Evolutionary conservation across 2,113 vertebrate genomes (phyloP).

Genomic region (Uropsilus gracilis): DNA sequence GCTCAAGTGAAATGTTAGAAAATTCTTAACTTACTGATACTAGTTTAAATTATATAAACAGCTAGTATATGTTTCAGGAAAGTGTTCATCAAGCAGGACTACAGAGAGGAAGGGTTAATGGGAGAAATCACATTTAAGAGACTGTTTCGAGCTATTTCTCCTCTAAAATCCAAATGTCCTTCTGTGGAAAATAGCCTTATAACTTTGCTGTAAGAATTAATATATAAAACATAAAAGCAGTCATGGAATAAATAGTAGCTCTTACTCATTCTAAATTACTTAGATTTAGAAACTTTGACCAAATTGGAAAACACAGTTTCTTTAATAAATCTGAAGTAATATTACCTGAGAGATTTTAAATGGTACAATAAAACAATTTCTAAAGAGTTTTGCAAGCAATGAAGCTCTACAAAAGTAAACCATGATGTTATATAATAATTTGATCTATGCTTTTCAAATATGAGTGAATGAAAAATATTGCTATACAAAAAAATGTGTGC

Average conservation of each 20-base stretch:
- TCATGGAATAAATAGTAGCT: background rate
- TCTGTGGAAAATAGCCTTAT: background rate
- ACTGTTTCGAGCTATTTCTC: background rate
- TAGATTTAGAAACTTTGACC: background rate
- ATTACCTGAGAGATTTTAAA: background rate
- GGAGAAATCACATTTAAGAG: background rate
- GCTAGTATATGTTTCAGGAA: background rate
- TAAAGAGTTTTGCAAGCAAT: background rate
- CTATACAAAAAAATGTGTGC: background rate
- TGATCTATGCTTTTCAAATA: background rate
- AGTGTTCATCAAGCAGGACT: background rate
- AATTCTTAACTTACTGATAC: background rate
- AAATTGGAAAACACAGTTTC: background rate
- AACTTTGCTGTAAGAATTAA: background rate
- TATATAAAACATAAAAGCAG: background rate
- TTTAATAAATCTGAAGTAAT: background rate
- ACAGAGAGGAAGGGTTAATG: background rate
- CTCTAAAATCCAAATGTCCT: background rate
- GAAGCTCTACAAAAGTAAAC: background rate
- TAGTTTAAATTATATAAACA: background rate
- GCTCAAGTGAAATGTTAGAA: background rate
- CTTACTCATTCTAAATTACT: background rate
- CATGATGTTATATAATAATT: background rate
- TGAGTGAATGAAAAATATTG: background rate
- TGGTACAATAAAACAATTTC: background rate